These are phyloP conservation scores for Psittacula derbiana DNA, from an alignment of 2,797 vertebrate species.

Conservation along the genomic window DNA sequence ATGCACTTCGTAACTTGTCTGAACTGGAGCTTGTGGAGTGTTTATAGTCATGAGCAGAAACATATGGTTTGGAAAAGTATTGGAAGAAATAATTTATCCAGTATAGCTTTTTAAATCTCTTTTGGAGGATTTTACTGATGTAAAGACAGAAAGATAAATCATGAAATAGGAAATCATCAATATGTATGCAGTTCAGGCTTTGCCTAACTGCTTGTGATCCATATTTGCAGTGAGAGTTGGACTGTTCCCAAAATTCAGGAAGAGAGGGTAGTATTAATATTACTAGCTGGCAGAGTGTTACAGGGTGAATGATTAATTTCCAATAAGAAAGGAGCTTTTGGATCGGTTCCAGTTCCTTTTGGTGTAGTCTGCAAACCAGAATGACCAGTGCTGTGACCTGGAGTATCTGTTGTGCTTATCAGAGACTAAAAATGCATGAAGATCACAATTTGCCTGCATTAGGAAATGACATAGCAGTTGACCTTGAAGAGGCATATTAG, in stretches of 20 bases:
- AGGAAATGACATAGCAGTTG: not conserved
- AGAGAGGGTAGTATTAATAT: not conserved
- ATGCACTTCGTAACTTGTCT: not conserved
- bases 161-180: not conserved
- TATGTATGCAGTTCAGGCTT: not conserved
- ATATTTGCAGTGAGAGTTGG: conserved; percentile 4
- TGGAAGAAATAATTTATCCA: not conserved
- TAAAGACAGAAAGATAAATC: not conserved
- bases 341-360: not conserved
- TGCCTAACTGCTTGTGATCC: not conserved
- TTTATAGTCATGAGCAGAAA: not conserved
- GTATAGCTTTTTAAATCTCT: not conserved
- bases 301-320: conserved; percentile 35
- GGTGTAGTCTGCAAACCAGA: conserved; percentile 3
- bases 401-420: not conserved
- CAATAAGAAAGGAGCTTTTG: conserved; percentile 33
- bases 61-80: not conserved
- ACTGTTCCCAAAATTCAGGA: not conserved
- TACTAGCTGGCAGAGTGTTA: conserved; percentile 5
- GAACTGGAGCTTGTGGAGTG: not conserved
- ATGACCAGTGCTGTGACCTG: not conserved
- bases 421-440: not conserved
- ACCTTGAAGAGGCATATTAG: conserved; percentile 34
- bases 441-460: conserved; percentile 7
- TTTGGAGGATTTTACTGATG: not conserved